Evolutionary conservation across 2,888 invertebrate genomes (phyloP).

Genomic region (Ferdinandea cuprea): DNA sequence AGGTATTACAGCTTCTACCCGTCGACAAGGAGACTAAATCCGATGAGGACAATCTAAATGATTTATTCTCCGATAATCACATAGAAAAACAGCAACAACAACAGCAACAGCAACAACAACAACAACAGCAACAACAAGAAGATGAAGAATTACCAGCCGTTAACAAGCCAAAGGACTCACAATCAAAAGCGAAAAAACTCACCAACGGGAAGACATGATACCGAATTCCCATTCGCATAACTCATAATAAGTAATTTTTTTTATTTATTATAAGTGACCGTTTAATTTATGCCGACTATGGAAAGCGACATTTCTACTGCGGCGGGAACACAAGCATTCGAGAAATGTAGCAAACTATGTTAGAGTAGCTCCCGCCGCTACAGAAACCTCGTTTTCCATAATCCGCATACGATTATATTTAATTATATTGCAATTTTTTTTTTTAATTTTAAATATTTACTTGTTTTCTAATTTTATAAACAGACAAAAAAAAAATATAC

Average conservation of each 20-base stretch:
- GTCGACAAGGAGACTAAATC: conserved; percentile 77
- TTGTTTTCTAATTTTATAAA: conserved; percentile 47
- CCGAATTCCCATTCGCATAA: conserved; percentile 76
- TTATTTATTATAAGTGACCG: conserved; percentile 39
- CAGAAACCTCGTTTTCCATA: too few relatives aligned
- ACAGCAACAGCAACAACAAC: conserved; percentile 71
- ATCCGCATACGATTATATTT: too few relatives aligned
- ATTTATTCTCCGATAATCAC: conserved; percentile 74
- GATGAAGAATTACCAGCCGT: conserved; percentile 56
- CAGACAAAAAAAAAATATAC: conserved; percentile 12
- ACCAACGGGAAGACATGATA: conserved; percentile 76
- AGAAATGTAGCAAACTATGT: too few relatives aligned
- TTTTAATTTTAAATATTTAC: conserved; percentile 17
- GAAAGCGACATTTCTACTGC: too few relatives aligned
- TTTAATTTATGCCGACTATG: conserved; percentile 4
- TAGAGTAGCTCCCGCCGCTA: too few relatives aligned
- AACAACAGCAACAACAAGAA: conserved; percentile 70
- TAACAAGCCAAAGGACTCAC: conserved; percentile 70
- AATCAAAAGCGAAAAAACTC: conserved; percentile 73
- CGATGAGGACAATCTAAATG: conserved; percentile 78
- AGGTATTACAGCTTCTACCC: conserved; percentile 80
- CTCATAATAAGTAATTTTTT: conserved; percentile 70
- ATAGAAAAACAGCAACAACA: conserved; percentile 64
- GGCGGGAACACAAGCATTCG: too few relatives aligned
- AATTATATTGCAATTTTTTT: conserved; percentile 5